Evolutionary conservation across 2,113 vertebrate species (phyloP).

Genomic region (Tyto alba): DNA sequence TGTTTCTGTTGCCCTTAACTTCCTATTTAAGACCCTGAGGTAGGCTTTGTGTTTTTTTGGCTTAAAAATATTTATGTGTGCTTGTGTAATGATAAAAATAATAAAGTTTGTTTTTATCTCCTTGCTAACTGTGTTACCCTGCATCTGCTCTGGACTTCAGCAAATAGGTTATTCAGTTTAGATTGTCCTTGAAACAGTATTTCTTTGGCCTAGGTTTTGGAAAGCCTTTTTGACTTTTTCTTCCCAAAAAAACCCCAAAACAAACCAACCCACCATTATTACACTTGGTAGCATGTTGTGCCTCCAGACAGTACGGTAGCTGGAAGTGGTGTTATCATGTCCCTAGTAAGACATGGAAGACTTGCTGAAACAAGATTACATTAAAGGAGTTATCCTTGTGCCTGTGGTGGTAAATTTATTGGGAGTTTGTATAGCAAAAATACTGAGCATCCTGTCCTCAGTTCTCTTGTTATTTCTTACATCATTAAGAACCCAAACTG

Average conservation of each 20-base stretch:
- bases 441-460: neutral
- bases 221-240: neutral
- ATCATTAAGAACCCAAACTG: neutral
- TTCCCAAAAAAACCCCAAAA: neutral
- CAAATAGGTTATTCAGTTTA: neutral
- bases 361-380: neutral
- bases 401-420: neutral
- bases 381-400: neutral
- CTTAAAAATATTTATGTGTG: neutral
- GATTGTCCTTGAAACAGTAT: neutral
- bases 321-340: neutral
- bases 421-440: neutral
- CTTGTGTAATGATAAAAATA: neutral
- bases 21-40: neutral
- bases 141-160: neutral
- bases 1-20: neutral
- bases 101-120: neutral
- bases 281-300: neutral
- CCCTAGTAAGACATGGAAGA: neutral
- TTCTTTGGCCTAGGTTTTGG: neutral
- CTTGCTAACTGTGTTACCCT: neutral
- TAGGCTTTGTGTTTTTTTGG: neutral
- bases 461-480: neutral
- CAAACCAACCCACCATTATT: neutral
- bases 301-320: rapidly evolving